These are phyloP conservation scores for Nesometra sesokonis DNA, from an alignment of 35 echinoderm and acorn worm genomes.

Conservation along the genomic window DNA sequence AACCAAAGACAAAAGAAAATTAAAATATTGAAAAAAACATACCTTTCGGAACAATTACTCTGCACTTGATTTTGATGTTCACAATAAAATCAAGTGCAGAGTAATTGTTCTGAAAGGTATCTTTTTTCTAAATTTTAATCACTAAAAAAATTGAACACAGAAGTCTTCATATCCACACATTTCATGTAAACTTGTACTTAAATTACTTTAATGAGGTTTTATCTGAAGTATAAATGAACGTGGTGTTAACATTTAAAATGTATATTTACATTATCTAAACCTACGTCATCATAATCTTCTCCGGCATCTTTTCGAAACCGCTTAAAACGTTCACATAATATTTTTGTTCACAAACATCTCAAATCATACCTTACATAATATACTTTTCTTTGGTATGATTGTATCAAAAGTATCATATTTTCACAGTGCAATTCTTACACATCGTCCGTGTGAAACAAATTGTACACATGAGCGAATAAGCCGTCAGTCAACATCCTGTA, in stretches of 20 bases:
- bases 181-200: background rate
- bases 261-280: background rate
- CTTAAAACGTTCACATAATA: background rate
- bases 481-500: background rate
- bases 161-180: background rate
- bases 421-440: background rate
- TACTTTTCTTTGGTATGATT: background rate
- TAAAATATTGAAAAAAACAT: too few relatives aligned
- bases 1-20: too few relatives aligned
- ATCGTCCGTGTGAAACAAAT: background rate
- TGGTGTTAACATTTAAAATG: background rate
- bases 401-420: background rate
- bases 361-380: background rate
- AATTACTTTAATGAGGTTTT: slow-evolving; percentile 1
- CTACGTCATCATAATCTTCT: background rate
- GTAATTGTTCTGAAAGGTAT: too few relatives aligned
- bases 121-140: too few relatives aligned
- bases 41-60: too few relatives aligned
- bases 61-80: too few relatives aligned
- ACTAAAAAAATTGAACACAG: too few relatives aligned
- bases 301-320: background rate
- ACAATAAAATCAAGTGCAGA: too few relatives aligned
- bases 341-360: background rate
- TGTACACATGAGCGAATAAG: background rate
- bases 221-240: background rate